phyloP scores from a whole-genome alignment of 2,888 invertebrate genomes.

The Microchrysa polita region DNA sequence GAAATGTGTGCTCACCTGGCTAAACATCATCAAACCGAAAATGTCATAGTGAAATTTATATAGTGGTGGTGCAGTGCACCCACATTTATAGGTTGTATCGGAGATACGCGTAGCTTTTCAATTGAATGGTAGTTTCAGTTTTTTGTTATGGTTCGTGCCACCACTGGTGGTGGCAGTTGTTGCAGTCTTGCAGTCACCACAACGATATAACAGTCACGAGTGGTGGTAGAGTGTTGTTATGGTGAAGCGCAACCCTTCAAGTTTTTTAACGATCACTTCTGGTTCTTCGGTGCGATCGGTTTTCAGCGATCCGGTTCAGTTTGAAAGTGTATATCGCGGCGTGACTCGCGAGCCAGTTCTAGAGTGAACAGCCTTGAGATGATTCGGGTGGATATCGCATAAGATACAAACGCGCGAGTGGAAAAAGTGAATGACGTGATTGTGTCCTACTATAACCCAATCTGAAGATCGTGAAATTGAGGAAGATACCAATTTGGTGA shows the following conservation, averaged over 20 bases:
- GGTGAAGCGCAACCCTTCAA: slow-evolving; percentile 21
- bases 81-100: no score
- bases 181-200: no score
- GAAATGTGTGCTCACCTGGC: no score
- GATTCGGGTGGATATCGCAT: background rate
- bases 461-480: background rate
- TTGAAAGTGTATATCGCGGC: slow-evolving; percentile 16
- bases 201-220: background rate
- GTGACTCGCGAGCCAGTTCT: background rate
- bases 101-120: no score
- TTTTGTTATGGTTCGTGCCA: no score
- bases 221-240: no score
- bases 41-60: no score
- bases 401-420: background rate
- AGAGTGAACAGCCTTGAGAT: slow-evolving; percentile 32
- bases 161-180: no score
- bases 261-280: slow-evolving; percentile 22
- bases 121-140: no score
- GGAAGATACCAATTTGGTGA: background rate
- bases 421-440: slow-evolving; percentile 29
- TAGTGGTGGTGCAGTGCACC: no score
- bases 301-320: slow-evolving; percentile 16
- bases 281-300: background rate
- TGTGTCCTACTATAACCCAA: slow-evolving; percentile 2
- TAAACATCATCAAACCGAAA: no score